These are phyloP conservation scores for Elmis aenea DNA, from an alignment of 2,888 invertebrate genomes.

Conservation along the genomic window DNA sequence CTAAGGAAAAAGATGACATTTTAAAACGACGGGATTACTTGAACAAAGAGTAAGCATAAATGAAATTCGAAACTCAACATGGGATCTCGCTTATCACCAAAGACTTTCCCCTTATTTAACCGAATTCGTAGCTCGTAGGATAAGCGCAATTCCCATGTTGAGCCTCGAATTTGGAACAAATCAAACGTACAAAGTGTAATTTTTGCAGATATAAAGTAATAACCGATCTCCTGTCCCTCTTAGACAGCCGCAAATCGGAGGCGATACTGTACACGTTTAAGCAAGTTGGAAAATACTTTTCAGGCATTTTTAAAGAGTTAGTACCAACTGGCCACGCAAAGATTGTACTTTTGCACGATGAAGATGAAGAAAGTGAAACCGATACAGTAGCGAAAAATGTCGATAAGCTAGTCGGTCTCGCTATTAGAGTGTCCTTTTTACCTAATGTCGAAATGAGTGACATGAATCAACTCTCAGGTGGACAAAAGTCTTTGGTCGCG, in stretches of 20 bases:
- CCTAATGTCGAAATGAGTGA: slow-evolving; percentile 94
- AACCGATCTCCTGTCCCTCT: slow-evolving; percentile 85
- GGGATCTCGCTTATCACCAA: too few relatives aligned
- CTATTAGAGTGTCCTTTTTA: slow-evolving; percentile 93
- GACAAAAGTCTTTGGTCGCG: slow-evolving; percentile 98
- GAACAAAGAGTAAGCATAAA: slow-evolving; percentile 89
- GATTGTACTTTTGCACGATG: slow-evolving; percentile 82
- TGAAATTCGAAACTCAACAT: too few relatives aligned
- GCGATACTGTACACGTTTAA: slow-evolving; percentile 99
- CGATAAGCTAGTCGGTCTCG: slow-evolving; percentile 82
- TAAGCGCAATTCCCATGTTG: too few relatives aligned
- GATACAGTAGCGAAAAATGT: slow-evolving; percentile 60
- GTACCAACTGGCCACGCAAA: slow-evolving; percentile 93
- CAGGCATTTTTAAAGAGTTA: slow-evolving; percentile 95
- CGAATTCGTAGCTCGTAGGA: too few relatives aligned
- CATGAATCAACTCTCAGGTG: slow-evolving; percentile 99
- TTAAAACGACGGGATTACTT: slow-evolving; percentile 94
- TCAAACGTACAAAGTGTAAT: too few relatives aligned
- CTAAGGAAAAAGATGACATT: slow-evolving; percentile 96
- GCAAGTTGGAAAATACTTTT: slow-evolving; percentile 96
- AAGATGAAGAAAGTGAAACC: slow-evolving; percentile 61
- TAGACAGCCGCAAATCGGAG: slow-evolving; percentile 95
- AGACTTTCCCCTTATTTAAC: too few relatives aligned
- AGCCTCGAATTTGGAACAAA: too few relatives aligned
- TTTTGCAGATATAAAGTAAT: slow-evolving; percentile 70